Percentiles rank a stretch among this genome's conserved stretches.
These are phyloP conservation scores for Propsilocerus akamusi DNA, from an alignment of 1,140 invertebrate genomes.

Conservation along the genomic window DNA sequence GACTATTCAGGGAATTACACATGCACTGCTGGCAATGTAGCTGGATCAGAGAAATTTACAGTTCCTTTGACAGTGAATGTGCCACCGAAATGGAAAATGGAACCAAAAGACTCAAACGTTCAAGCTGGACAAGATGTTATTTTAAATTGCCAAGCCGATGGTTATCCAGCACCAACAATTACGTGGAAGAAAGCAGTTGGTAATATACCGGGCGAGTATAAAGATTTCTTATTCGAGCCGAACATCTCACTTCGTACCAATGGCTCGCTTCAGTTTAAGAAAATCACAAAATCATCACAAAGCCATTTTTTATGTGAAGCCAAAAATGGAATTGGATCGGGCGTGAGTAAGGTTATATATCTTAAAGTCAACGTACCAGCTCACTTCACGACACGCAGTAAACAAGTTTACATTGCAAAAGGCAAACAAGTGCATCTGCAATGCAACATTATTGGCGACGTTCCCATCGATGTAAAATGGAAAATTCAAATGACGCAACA, in stretches of 20 bases:
- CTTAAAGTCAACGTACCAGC: conserved; percentile 75
- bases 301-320: conserved; percentile 86
- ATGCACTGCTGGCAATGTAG: conserved; percentile 68
- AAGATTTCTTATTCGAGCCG: conserved; percentile 59
- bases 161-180: conserved; percentile 71
- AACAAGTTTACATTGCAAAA: conserved; percentile 51
- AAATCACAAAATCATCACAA: conserved; percentile 66
- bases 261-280: conserved; percentile 59
- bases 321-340: conserved; percentile 74
- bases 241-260: conserved; percentile 58
- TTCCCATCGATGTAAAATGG: conserved; percentile 75
- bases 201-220: conserved; percentile 68
- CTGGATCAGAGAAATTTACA: conserved; percentile 52
- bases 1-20: conserved; percentile 77
- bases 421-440: conserved; percentile 60
- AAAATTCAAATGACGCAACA: conserved; percentile 33
- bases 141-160: conserved; percentile 78
- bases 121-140: conserved; percentile 65
- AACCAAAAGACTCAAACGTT: conserved; percentile 71
- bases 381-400: conserved; percentile 60
- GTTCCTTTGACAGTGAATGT: conserved; percentile 70
- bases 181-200: conserved; percentile 74
- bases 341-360: conserved; percentile 72
- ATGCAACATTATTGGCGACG: conserved; percentile 76
- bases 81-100: conserved; percentile 77